Conservation (phyloP, 2,888 invertebrate species). For the Bhutanitis thaidina region DNA sequence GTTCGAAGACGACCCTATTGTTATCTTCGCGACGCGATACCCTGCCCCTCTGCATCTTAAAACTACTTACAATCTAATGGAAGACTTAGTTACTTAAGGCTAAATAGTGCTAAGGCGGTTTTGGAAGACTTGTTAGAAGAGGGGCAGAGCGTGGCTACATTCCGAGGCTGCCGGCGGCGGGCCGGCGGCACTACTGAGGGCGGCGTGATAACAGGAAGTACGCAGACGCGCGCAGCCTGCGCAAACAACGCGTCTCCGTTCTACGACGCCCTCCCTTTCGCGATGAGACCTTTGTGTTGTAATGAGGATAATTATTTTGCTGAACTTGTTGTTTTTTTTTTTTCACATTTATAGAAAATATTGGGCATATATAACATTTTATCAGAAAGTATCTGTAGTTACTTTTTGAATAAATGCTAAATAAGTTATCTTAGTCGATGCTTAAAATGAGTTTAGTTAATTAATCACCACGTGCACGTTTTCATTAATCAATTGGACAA, state of each 20-base stretch:
- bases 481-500: no score
- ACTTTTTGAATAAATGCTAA: no score
- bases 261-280: conserved; percentile 19
- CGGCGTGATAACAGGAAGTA: conserved; percentile 37
- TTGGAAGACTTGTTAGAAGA: conserved; percentile 60
- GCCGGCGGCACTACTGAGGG: conserved; percentile 70
- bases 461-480: no score
- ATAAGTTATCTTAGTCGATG: no score
- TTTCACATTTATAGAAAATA: no score
- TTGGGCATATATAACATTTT: no score
- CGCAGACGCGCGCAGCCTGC: conserved; percentile 66
- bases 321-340: background rate
- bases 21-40: conserved; percentile 72
- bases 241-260: conserved; percentile 63
- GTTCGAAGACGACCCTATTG: conserved; percentile 84
- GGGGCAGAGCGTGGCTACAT: conserved; percentile 57
- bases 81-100: conserved; percentile 76
- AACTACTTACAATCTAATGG: conserved; percentile 61
- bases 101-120: conserved; percentile 52
- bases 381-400: no score
- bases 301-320: conserved; percentile 3
- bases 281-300: conserved; percentile 19
- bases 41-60: conserved; percentile 71
- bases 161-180: conserved; percentile 67
- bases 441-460: no score